Evolutionary conservation across 1,140 invertebrate species (phyloP).

Genomic region (Gryllus bimaculatus): DNA sequence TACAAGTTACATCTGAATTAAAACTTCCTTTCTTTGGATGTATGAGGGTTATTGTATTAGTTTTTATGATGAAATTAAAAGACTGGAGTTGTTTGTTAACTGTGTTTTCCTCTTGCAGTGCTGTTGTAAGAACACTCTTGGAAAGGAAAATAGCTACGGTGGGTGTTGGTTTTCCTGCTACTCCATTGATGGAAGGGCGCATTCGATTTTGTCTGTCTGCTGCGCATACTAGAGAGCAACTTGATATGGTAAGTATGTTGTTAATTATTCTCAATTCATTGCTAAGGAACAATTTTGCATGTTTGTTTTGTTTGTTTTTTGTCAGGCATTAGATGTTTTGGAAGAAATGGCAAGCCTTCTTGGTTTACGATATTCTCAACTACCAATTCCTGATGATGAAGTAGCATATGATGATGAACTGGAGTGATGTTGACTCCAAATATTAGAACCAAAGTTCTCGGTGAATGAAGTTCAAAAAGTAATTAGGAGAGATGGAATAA

Average conservation of each 20-base stretch:
- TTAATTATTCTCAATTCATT: neutral
- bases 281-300: neutral
- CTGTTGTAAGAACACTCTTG: conserved; percentile 74
- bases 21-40: no score
- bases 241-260: conserved; percentile 63
- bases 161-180: conserved; percentile 96
- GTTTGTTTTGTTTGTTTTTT: neutral
- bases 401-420: conserved; percentile 25
- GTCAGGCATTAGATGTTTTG: conserved; percentile 55
- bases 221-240: conserved; percentile 88
- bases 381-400: conserved; percentile 22
- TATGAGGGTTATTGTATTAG: no score
- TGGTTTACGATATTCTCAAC: conserved; percentile 58
- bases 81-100: neutral
- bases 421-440: conserved; percentile 18
- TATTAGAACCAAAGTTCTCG: neutral
- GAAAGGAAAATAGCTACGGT: conserved; percentile 81
- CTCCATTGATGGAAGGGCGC: conserved; percentile 86
- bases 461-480: neutral
- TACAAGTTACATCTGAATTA: no score
- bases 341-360: conserved; percentile 57
- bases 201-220: conserved; percentile 95
- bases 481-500: no score
- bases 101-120: conserved; percentile 40
- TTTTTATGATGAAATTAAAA: no score